Percentiles rank a stretch among this genome's conserved stretches.
These are phyloP conservation scores for Blastobasis lacticolella DNA, from an alignment of 2,888 invertebrate species.

Conservation along the genomic window DNA sequence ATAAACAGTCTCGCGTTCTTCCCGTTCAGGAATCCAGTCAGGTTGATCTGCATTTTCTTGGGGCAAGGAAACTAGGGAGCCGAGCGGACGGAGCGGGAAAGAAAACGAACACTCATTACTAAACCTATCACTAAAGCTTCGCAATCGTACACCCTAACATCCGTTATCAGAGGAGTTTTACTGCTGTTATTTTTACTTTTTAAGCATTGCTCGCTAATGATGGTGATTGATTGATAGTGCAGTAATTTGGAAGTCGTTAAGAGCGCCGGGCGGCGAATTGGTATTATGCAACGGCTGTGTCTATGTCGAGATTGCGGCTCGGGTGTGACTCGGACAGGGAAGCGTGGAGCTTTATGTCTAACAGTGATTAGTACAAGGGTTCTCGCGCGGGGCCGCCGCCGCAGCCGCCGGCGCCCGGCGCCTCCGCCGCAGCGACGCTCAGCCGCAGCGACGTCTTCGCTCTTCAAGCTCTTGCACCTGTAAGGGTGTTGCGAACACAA, in stretches of 20 bases:
- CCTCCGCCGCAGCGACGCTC: slow-evolving; percentile 21
- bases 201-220: not conserved
- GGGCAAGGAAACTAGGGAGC: slow-evolving; percentile 92
- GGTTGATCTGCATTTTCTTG: slow-evolving; percentile 99
- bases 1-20: slow-evolving; percentile 98
- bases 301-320: slow-evolving; percentile 12
- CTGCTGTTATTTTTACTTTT: not conserved
- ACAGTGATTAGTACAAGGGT: slow-evolving; percentile 36
- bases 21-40: slow-evolving; percentile 98
- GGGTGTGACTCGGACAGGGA: slow-evolving; percentile 66
- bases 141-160: slow-evolving; percentile 29
- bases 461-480: slow-evolving; percentile 64
- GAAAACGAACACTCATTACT: slow-evolving; percentile 47
- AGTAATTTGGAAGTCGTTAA: slow-evolving; percentile 44
- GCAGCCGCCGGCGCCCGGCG: slow-evolving; percentile 15
- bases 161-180: not conserved
- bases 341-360: slow-evolving; percentile 32
- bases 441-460: slow-evolving; percentile 30
- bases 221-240: not conserved
- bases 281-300: too few species aligned
- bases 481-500: slow-evolving; percentile 72
- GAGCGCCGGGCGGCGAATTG: slow-evolving; percentile 28
- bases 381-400: slow-evolving; percentile 22
- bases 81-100: slow-evolving; percentile 56
- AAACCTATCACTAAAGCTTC: slow-evolving; percentile 18